Evolutionary conservation across 1,140 invertebrate genomes (phyloP), one percentile per base, ranked within the genome.

Genomic region (Leptinotarsa texana): DNA sequence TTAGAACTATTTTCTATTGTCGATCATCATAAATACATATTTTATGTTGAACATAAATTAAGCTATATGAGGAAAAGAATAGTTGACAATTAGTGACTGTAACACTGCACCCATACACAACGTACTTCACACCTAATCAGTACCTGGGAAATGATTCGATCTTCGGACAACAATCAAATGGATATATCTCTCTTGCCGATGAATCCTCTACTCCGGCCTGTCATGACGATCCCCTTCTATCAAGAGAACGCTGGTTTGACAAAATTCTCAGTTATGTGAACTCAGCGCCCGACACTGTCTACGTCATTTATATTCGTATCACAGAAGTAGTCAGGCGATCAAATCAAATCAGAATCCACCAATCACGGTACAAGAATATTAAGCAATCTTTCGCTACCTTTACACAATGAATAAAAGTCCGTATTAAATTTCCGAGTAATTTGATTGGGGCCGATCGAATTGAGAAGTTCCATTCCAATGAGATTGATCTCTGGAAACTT

Each of bases 341-440:
- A 80, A 81, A 81, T 81, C 80, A 80, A 81, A 81, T 81, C 76
- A 74, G 78, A 81, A 79, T 81, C 78, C 75, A 69, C 76, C 76
- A 80, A 80, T 81, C 78, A 73, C 74, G 69, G 75, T 68, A 48
- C 57, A 76, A 73, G 80, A 81, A 81, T 81, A 80, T 79, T 81
- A 81, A 81, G 76, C 33, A 73, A 49, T 67, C 48, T 67, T 73
- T 73, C 72, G 33, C 47, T 48, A 73, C 72, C 62, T 71, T 71
- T 42, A 71, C 22, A 33, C 33, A 71, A 71, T 57, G 69, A 62
- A 57, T 71, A 33, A 62, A 63, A 71, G 27, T 15, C 21, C 4
- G 42, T 5, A 69, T 69, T 69, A 69, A 69, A 51, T 69, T 49
- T 69, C 18, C 17, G 18, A 66, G 8, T 42, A 68, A 68, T 68